Percentiles rank a stretch among this genome's conserved stretches.
phyloP scores from a whole-genome alignment of 2,888 invertebrate species.

The Chaetogeoica ovagalla region DNA sequence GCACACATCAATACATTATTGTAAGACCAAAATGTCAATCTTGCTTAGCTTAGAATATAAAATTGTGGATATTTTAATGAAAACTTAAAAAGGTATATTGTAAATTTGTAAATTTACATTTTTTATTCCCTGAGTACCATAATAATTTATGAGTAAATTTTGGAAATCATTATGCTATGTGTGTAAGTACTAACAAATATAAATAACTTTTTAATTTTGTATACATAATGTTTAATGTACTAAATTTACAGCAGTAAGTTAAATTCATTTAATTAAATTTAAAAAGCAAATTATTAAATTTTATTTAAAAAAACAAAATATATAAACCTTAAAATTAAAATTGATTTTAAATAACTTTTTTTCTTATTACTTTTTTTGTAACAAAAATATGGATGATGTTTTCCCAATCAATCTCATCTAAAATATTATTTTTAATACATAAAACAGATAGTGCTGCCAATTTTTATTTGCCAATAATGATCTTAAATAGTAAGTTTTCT shows the following conservation, averaged over 20 bases:
- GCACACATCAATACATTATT: too few species aligned
- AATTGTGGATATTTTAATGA: conserved; percentile 11
- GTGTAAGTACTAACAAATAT: neutral
- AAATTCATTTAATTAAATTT: too few species aligned
- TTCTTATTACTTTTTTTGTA: too few species aligned
- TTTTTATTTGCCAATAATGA: conserved; percentile 16
- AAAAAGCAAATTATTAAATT: too few species aligned
- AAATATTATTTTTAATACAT: conserved; percentile 2
- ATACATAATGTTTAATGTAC: conserved; percentile 1
- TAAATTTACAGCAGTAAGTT: conserved; percentile 5
- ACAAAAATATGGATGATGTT: conserved; percentile 1
- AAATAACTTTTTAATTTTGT: conserved; percentile 4
- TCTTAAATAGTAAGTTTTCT: too few species aligned
- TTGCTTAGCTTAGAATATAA: conserved; percentile 2
- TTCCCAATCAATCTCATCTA: conserved; percentile 13
- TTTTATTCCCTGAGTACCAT: neutral
- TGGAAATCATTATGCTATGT: neutral
- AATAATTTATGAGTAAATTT: neutral
- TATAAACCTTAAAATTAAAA: conserved; percentile 16
- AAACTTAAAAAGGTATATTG: conserved; percentile 16
- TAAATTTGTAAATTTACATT: too few species aligned
- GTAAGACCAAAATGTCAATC: neutral
- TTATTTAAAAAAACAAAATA: neutral
- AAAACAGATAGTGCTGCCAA: neutral
- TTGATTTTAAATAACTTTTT: conserved; percentile 10